phyloP scores from a whole-genome alignment of 2,888 invertebrate genomes.

The Drosophila histrio region DNA sequence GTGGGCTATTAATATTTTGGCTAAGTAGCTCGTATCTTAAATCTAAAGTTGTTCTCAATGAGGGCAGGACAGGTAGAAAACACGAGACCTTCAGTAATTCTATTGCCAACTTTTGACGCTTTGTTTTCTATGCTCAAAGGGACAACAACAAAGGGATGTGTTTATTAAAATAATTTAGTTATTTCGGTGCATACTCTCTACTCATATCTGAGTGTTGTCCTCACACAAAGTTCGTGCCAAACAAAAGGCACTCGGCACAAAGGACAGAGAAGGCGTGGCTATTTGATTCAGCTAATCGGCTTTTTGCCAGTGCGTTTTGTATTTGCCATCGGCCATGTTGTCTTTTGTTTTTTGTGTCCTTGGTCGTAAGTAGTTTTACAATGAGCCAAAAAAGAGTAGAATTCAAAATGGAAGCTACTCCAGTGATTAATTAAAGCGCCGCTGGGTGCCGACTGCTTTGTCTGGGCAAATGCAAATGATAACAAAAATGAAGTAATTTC shows the following conservation, averaged over 20 bases:
- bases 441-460: slow-evolving; percentile 56
- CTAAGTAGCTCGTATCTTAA: slow-evolving; percentile 21
- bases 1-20: slow-evolving; percentile 14
- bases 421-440: slow-evolving; percentile 76
- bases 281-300: slow-evolving; percentile 66
- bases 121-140: slow-evolving; percentile 54
- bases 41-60: background rate
- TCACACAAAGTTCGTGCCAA: slow-evolving; percentile 50
- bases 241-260: slow-evolving; percentile 47
- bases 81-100: background rate
- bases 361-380: slow-evolving; percentile 65
- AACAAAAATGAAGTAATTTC: slow-evolving; percentile 69
- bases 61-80: background rate
- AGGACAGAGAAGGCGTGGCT: slow-evolving; percentile 52
- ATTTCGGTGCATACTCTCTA: slow-evolving; percentile 38
- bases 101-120: slow-evolving; percentile 34
- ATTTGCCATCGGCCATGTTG: slow-evolving; percentile 31
- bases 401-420: slow-evolving; percentile 47
- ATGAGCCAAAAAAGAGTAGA: slow-evolving; percentile 22
- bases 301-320: slow-evolving; percentile 53
- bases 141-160: slow-evolving; percentile 12
- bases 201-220: slow-evolving; percentile 25
- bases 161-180: slow-evolving; percentile 61
- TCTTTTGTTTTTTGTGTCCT: slow-evolving; percentile 26
- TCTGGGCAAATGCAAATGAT: slow-evolving; percentile 71